Conservation (phyloP, 2,888 invertebrate genomes). For the Mythimna lalbum region DNA sequence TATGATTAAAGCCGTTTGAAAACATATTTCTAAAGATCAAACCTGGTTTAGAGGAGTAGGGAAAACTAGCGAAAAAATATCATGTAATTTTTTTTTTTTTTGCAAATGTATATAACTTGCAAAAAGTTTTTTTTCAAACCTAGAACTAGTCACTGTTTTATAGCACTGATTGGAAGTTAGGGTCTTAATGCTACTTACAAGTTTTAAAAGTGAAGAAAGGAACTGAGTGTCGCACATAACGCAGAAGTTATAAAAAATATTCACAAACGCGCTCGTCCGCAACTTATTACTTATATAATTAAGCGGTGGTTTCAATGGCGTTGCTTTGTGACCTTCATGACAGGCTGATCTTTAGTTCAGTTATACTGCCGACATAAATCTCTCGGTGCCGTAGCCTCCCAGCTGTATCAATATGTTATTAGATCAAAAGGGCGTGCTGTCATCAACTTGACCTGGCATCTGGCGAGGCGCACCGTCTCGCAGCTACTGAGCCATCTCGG, state of each 20-base stretch:
- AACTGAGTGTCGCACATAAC: slow-evolving; percentile 1
- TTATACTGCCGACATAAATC: slow-evolving; percentile 21
- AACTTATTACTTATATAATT: slow-evolving; percentile 17
- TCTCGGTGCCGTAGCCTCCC: background rate
- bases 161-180: too few relatives aligned
- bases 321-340: slow-evolving; percentile 7
- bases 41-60: too few relatives aligned
- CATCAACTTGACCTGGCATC: background rate
- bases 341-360: background rate
- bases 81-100: too few relatives aligned
- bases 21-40: too few relatives aligned
- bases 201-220: slow-evolving; percentile 1
- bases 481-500: background rate
- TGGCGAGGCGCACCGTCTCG: background rate
- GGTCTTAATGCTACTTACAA: slow-evolving; percentile 11
- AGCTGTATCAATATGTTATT: background rate
- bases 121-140: too few relatives aligned
- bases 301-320: slow-evolving; percentile 8
- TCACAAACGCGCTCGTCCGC: slow-evolving; percentile 9
- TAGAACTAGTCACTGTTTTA: too few relatives aligned
- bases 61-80: too few relatives aligned
- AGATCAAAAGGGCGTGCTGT: background rate
- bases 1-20: too few relatives aligned
- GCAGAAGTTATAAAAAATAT: slow-evolving; percentile 11
- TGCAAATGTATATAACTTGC: too few relatives aligned